Conservation (phyloP, 35 echinoderm and acorn worm species). For the Anneissia japonica region DNA sequence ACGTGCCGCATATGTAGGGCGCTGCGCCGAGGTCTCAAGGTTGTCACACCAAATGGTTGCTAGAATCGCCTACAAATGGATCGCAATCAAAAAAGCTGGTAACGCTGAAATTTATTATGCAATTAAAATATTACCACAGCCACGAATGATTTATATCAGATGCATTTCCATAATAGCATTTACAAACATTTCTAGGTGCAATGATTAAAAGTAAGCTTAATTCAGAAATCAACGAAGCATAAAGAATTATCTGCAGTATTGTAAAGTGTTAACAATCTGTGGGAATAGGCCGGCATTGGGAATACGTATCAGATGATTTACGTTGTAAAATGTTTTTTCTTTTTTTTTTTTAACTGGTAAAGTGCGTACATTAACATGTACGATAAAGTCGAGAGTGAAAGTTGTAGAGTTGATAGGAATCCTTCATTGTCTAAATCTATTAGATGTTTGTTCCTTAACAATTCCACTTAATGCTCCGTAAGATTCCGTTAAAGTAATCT, state of each 20-base stretch:
- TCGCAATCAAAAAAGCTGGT: neutral
- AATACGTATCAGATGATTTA: neutral
- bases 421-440: neutral
- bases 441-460: neutral
- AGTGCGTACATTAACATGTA: neutral
- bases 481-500: neutral
- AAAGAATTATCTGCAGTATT: neutral
- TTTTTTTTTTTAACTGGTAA: neutral
- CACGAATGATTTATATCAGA: neutral
- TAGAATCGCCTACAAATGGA: neutral
- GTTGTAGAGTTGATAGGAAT: neutral
- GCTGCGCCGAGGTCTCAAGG: neutral
- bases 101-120: neutral
- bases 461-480: neutral
- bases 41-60: neutral
- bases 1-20: neutral
- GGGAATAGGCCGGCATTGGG: neutral
- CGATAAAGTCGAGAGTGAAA: neutral
- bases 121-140: neutral
- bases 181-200: neutral
- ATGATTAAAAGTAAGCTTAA: neutral
- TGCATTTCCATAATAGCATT: neutral
- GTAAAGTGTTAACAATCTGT: neutral
- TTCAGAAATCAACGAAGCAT: neutral
- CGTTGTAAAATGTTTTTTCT: neutral